Evolutionary conservation across 2,888 invertebrate species (phyloP), one percentile per base, ranked within the genome.

Genomic region (Leucophenga montana): DNA sequence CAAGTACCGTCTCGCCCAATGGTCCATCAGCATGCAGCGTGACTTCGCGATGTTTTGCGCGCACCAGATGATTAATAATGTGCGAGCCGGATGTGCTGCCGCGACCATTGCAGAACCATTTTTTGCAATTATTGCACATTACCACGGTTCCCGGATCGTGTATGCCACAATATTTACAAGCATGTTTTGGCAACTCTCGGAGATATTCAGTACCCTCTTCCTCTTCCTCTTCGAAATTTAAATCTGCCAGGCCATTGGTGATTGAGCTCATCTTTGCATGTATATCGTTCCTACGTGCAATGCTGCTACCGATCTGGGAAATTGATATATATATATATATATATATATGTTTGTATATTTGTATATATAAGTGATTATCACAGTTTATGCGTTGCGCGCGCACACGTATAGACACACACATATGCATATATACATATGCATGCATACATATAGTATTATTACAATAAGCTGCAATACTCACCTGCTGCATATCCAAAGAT

Each of bases 31-130:
- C 92, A 87, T 99, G 99, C 61, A 99, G 90, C 0, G 98, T 98
- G 0, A 99, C 98, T 90, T 99, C 99, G 91, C 99, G 99, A 88
- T 99, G 98, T 89, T 98, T 98, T n/a, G 99, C 98, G 75, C 99
- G 92, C 73, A 99, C 99, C 87, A 99, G 90, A 90, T 99, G 99
- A 89, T 99, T 99, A 80, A 99, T 96, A 79, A 99, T 98, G 86
- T 99, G 99, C 62, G 99, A 98, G 31, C 97, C 99, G 0, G 98
- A 97, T 1, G 98, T 98, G 86, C 97, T 98, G 16, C 99, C 99
- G 70, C 98, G 93, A 0, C 98, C 99, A 90, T 99, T 99, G 89
- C 99, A 99, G 88, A 99, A 99, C 99, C 99, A 99, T 88, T 99
- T 98, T 88, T 97, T 97, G 88, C 99, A 99, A 72, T 96, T 93